Percentiles rank a stretch among this genome's conserved stretches.
Evolutionary conservation across 2,888 invertebrate species (phyloP).

Genomic region (Alentia gelatinosa): DNA sequence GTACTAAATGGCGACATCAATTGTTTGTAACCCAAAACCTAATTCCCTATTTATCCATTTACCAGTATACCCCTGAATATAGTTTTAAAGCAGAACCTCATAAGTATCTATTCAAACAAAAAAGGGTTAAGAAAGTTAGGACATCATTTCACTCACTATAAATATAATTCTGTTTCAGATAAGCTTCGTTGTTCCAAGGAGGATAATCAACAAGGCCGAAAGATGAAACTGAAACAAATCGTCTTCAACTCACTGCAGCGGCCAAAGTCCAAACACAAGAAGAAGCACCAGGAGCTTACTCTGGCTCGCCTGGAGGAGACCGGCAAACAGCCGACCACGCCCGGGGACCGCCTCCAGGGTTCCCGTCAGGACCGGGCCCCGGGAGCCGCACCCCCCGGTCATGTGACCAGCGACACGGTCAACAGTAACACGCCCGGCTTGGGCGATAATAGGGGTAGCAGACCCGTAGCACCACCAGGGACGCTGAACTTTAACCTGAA

Average conservation of each 20-base stretch:
- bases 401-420: not conserved
- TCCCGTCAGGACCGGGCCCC: not conserved
- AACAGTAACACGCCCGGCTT: not conserved
- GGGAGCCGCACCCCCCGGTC: not conserved
- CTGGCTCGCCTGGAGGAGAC: no score
- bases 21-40: no score
- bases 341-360: not conserved
- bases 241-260: slow-evolving; percentile 72
- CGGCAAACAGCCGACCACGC: not conserved
- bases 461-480: not conserved
- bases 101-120: no score
- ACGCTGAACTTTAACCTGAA: not conserved
- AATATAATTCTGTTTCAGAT: no score
- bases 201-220: slow-evolving; percentile 48
- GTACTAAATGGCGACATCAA: no score
- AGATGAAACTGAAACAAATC: slow-evolving; percentile 73
- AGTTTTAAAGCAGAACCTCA: no score
- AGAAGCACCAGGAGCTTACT: slow-evolving; percentile 65
- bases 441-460: no score
- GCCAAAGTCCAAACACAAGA: slow-evolving; percentile 70
- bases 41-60: no score
- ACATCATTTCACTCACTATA: no score
- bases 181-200: not conserved
- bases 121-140: no score
- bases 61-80: no score